These are phyloP conservation scores for Acheta domesticus DNA, from an alignment of 2,888 invertebrate genomes.

Conservation along the genomic window DNA sequence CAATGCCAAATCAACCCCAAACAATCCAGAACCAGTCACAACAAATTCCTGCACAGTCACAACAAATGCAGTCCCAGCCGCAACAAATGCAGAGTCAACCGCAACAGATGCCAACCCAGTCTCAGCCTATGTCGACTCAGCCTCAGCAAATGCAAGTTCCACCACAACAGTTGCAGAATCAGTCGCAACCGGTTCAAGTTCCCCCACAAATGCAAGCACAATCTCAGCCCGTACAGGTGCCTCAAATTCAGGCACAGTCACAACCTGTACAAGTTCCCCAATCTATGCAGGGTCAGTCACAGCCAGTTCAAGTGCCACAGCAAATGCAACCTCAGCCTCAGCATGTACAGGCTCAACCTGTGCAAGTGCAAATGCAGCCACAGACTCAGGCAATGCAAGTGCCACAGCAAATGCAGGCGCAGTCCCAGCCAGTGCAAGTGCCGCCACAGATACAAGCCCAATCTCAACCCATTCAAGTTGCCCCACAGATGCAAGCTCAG, in stretches of 20 bases:
- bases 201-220: slow-evolving; percentile 43
- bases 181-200: slow-evolving; percentile 29
- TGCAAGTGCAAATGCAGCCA: slow-evolving; percentile 36
- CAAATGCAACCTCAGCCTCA: slow-evolving; percentile 51
- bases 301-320: slow-evolving; percentile 54
- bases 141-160: slow-evolving; percentile 53
- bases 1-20: slow-evolving; percentile 26
- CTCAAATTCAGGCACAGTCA: slow-evolving; percentile 36
- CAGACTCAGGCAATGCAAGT: slow-evolving; percentile 27
- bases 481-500: slow-evolving; percentile 23
- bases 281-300: slow-evolving; percentile 47
- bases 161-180: slow-evolving; percentile 53
- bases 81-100: slow-evolving; percentile 44
- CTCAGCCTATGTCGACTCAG: slow-evolving; percentile 41
- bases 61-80: slow-evolving; percentile 32
- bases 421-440: slow-evolving; percentile 35
- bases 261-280: slow-evolving; percentile 36
- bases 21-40: slow-evolving; percentile 28
- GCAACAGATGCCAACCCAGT: slow-evolving; percentile 51
- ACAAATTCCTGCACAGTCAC: background rate
- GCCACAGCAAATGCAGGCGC: slow-evolving; percentile 34
- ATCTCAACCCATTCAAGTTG: slow-evolving; percentile 23
- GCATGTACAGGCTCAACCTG: slow-evolving; percentile 37
- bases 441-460: slow-evolving; percentile 32
- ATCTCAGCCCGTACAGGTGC: slow-evolving; percentile 44